These are phyloP conservation scores for Hoplostethus atlanticus DNA, from an alignment of 2,797 vertebrate species.

Conservation along the genomic window DNA sequence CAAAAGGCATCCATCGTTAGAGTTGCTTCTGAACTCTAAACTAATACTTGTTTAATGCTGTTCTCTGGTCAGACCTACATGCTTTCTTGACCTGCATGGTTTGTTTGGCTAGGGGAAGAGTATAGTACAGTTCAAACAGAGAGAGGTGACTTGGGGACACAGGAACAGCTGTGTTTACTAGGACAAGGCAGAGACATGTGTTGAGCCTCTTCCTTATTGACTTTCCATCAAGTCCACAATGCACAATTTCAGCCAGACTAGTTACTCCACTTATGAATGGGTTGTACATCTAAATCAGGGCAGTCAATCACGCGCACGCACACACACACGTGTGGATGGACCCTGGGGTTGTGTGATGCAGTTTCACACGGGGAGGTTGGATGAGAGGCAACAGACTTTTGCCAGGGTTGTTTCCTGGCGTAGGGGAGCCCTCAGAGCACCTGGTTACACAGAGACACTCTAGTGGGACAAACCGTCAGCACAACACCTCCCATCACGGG, in stretches of 20 bases:
- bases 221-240: conserved; percentile 50
- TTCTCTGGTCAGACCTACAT: conserved; percentile 46
- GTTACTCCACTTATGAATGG: conserved; percentile 37
- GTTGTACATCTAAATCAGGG: conserved; percentile 14
- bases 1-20: conserved; percentile 14
- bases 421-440: conserved; percentile 48
- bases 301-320: conserved; percentile 18
- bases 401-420: conserved; percentile 19
- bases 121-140: conserved; percentile 40
- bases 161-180: conserved; percentile 79
- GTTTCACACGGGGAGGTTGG: conserved; percentile 32
- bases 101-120: conserved; percentile 60
- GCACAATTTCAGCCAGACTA: conserved; percentile 29
- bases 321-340: conserved; percentile 9
- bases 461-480: conserved; percentile 48
- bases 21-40: conserved; percentile 44
- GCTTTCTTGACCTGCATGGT: conserved; percentile 55
- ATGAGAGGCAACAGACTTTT: conserved; percentile 33
- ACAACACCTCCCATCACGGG: conserved; percentile 36
- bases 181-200: conserved; percentile 57
- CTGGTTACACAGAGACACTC: conserved; percentile 67
- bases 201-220: conserved; percentile 57
- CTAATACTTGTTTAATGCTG: conserved; percentile 52
- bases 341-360: conserved; percentile 8
- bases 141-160: conserved; percentile 59